Percentiles rank a stretch among this genome's conserved stretches.
Conservation (phyloP, 2,113 vertebrate genomes). For the Campylorhamphus procurvoides region DNA sequence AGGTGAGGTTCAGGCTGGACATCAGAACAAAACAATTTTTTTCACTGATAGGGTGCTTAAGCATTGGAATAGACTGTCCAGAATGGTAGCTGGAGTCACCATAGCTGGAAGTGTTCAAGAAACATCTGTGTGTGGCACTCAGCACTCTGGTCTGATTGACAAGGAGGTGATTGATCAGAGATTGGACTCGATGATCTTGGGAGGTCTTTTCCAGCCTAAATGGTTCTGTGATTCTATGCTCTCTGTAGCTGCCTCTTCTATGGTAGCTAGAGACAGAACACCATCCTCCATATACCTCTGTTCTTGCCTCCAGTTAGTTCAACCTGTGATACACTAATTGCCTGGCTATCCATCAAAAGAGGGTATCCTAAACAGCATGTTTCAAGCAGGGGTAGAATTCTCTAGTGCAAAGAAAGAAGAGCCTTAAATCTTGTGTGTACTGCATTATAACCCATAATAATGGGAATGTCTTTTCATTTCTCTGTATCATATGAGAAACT, state of each 20-base stretch:
- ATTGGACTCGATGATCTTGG: accelerated
- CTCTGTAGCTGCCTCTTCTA: background rate
- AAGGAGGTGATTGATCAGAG: background rate
- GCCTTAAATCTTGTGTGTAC: background rate
- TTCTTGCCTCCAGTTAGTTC: background rate
- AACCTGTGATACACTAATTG: background rate
- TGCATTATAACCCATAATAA: constrained; percentile 10
- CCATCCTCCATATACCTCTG: background rate
- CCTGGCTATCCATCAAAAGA: background rate
- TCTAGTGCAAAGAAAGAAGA: background rate
- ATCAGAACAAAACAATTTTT: background rate
- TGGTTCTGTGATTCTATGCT: background rate
- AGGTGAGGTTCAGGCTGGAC: background rate
- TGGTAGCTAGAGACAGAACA: background rate
- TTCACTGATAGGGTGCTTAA: background rate
- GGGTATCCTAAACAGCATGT: background rate
- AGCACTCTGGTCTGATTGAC: background rate
- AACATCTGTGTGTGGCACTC: background rate
- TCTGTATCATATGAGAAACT: constrained; percentile 20
- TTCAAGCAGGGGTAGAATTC: background rate
- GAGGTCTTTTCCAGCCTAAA: background rate
- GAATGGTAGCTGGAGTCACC: no score
- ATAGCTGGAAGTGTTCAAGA: no score
- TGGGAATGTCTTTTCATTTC: constrained; percentile 43
- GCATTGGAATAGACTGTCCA: accelerated